Evolutionary conservation across 2,888 invertebrate genomes (phyloP), one percentile per base, ranked within the genome.

Genomic region (Oligia latruncula): DNA sequence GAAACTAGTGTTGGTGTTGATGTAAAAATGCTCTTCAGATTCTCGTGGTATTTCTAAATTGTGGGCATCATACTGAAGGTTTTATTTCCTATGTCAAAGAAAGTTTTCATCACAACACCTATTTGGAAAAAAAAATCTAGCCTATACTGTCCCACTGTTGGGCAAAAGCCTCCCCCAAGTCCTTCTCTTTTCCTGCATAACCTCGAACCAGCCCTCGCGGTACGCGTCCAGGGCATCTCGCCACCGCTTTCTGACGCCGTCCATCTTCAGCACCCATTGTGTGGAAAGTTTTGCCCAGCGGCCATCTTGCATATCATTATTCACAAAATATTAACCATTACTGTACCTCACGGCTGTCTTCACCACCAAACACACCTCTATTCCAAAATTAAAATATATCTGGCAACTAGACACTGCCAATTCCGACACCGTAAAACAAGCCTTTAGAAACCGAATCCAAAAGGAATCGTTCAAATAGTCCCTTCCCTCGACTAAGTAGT

Each of bases 371-470:
- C 13, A 35, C 15, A 71, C 35, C 46, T 20, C 40, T 40, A 64
- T 35, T 35, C 74, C 40, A 46, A 43, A 43, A 49, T n/a, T 52
- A 29, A 17, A 49, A 15, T 64, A 3, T 20, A 46, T 35, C 23
- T 2, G 6, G 15, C 15, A 77, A 17, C 5, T 35, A 71, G 9
- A 60, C 35, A 81, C 3, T 29, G 62, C 11, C 9, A 29, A 55
- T 17, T 35, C 17, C 23, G 55, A 43, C 40, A 49, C 15, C 20
- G 5, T 20, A n/a, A 17, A 65, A 40, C 40, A 43, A 43, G 15
- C 17, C 17, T 82, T 49, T 23, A 58, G 23, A 40, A 55, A 82
- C 64, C 17, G 11, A 55, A 79, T 20, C 84, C 55, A 43, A 43
- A 64, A 64, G 15, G 35, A 66, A 68, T 49, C 29, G 40, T 83